phyloP scores from a whole-genome alignment of 2,888 invertebrate genomes.

The Campoletis raptor region DNA sequence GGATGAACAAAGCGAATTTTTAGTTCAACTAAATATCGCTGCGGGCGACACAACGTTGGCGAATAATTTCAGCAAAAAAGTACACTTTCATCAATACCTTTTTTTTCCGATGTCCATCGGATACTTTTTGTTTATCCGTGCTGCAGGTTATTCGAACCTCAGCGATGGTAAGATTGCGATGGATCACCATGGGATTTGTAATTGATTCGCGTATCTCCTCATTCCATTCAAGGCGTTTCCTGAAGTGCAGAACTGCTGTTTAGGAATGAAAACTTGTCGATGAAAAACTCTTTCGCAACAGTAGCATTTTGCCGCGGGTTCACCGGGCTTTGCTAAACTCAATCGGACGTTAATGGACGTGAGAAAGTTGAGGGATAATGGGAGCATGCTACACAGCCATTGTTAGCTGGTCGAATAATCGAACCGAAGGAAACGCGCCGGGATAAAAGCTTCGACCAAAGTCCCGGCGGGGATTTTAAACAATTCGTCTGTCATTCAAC shows the following conservation, averaged over 20 bases:
- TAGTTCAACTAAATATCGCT: slow-evolving; percentile 29
- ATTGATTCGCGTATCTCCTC: slow-evolving; percentile 23
- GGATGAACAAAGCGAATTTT: slow-evolving; percentile 11
- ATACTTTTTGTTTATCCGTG: slow-evolving; percentile 49
- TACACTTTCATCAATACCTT: background rate
- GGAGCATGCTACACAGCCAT: slow-evolving; percentile 12
- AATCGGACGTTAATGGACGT: slow-evolving; percentile 25
- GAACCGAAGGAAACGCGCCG: slow-evolving; percentile 14
- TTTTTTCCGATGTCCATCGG: slow-evolving; percentile 21
- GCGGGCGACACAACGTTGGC: background rate
- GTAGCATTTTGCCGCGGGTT: slow-evolving; percentile 25
- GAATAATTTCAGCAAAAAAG: slow-evolving; percentile 30
- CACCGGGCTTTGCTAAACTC: slow-evolving; percentile 20
- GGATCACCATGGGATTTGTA: background rate
- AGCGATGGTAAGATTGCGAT: background rate
- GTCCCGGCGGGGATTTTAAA: slow-evolving; percentile 56
- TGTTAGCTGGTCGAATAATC: slow-evolving; percentile 49
- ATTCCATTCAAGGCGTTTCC: background rate
- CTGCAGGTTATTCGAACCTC: slow-evolving; percentile 16
- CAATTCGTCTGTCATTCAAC: slow-evolving; percentile 58
- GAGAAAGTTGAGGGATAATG: slow-evolving; percentile 53
- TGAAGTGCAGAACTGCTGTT: slow-evolving; percentile 32
- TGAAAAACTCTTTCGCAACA: slow-evolving; percentile 32
- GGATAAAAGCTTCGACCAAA: slow-evolving; percentile 54
- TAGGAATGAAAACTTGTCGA: slow-evolving; percentile 39